These are phyloP conservation scores for Hemicentrotus pulcherrimus DNA, from an alignment of 35 echinoderm and acorn worm species.

Conservation along the genomic window DNA sequence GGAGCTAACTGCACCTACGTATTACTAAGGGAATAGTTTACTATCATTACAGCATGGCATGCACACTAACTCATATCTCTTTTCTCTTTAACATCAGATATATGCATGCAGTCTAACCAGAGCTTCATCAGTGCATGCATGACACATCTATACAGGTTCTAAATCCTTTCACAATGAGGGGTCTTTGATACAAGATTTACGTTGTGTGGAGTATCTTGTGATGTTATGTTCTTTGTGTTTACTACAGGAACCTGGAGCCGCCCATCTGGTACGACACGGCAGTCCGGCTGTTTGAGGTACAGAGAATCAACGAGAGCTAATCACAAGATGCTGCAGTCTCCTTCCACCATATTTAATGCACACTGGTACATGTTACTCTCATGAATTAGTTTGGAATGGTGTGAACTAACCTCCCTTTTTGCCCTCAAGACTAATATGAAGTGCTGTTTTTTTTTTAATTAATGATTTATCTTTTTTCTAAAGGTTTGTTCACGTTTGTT, in stretches of 20 bases:
- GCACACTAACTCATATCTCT: not conserved
- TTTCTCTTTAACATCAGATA: not conserved
- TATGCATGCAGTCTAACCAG: not conserved
- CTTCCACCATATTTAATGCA: not conserved
- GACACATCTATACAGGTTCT: not conserved
- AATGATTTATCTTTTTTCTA: no score
- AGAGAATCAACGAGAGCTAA: constrained; percentile 96
- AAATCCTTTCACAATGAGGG: not conserved
- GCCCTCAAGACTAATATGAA: not conserved
- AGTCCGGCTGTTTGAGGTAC: constrained; percentile 97
- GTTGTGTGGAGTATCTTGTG: not conserved
- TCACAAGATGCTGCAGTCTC: not conserved
- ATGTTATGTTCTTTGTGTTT: not conserved
- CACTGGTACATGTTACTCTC: not conserved
- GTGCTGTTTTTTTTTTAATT: not conserved
- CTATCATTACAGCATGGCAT: not conserved
- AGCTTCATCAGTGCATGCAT: not conserved
- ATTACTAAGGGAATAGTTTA: not conserved
- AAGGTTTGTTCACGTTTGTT: no score
- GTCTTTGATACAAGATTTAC: not conserved
- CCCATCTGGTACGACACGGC: constrained; percentile 99
- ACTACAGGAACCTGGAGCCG: constrained; percentile 93
- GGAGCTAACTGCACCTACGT: no score
- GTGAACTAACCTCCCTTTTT: not conserved
- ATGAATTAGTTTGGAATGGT: not conserved